A percentile compares a stretch with the other conserved stretches of the same genome.
These are phyloP conservation scores for Pollicipes pollicipes DNA, from an alignment of 1,140 invertebrate genomes.

Conservation along the genomic window DNA sequence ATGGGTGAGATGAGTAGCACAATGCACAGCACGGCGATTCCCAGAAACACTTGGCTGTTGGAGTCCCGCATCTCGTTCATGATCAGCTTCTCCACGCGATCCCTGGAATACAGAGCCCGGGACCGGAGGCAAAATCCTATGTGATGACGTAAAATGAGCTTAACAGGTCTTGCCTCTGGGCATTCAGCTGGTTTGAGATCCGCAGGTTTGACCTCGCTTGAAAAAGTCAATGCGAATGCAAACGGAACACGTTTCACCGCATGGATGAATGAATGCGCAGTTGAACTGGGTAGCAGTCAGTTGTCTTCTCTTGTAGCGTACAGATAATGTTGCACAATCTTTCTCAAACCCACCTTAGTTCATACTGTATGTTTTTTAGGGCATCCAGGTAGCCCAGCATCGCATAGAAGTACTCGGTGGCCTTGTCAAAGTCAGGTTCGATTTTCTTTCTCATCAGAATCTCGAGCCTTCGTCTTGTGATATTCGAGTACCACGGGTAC, in stretches of 20 bases:
- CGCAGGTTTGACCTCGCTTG: no score
- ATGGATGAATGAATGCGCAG: no score
- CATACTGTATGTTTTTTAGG: constrained; percentile 12
- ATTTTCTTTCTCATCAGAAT: constrained; percentile 3
- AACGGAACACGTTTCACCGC: constrained; percentile 56
- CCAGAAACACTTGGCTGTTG: constrained; percentile 43
- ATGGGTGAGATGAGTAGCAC: constrained; percentile 61
- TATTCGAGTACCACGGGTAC: background rate
- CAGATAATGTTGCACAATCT: no score
- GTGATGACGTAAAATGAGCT: no score
- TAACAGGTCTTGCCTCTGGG: no score
- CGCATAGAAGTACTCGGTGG: constrained; percentile 19
- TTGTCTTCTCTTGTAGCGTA: no score
- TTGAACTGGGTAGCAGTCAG: no score
- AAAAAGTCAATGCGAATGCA: no score
- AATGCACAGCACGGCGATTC: constrained; percentile 52
- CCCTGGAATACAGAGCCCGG: constrained; percentile 23
- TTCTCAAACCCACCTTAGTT: constrained; percentile 3
- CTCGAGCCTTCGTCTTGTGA: background rate
- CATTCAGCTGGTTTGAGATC: no score
- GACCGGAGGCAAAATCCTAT: constrained; percentile 54
- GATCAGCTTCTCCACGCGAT: background rate
- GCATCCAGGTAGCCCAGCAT: constrained; percentile 21
- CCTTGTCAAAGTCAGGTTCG: constrained; percentile 14
- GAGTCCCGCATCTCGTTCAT: constrained; percentile 33